Evolutionary conservation across 2,888 invertebrate genomes (phyloP).

Genomic region (Drosophila ustulata): DNA sequence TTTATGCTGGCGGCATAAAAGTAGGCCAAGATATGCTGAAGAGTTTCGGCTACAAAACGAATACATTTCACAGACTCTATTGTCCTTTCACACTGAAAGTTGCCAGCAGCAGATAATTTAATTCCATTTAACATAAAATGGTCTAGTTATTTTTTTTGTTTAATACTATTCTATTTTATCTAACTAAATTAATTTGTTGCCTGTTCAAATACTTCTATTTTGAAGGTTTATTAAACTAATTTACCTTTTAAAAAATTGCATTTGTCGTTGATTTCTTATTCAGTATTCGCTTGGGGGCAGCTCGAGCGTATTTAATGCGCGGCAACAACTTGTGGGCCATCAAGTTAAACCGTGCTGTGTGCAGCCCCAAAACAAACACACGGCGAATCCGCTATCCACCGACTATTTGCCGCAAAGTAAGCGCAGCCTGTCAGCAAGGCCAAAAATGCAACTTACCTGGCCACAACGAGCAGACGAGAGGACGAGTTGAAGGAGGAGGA

Average conservation of each 20-base stretch:
- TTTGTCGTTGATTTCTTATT: neutral
- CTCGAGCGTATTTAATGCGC: slow-evolving; percentile 3
- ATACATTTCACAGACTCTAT: neutral
- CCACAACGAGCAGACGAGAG: slow-evolving; percentile 6
- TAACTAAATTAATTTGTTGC: neutral
- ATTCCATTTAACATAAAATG: neutral
- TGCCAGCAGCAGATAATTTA: neutral
- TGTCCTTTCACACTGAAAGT: neutral
- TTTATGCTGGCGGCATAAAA: slow-evolving; percentile 9
- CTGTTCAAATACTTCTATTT: neutral
- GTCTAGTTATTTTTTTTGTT: too few species aligned
- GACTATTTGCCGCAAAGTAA: slow-evolving; percentile 35
- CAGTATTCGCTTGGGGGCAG: neutral
- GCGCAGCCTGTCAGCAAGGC: slow-evolving; percentile 37
- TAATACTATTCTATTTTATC: neutral
- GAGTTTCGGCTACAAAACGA: neutral
- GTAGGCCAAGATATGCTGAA: slow-evolving; percentile 2
- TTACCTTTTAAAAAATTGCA: neutral
- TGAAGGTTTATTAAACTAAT: neutral
- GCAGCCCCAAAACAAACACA: slow-evolving; percentile 31
- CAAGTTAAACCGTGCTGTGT: slow-evolving; percentile 9
- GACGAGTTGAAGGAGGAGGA: too few species aligned
- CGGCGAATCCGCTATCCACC: slow-evolving; percentile 3
- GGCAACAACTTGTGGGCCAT: slow-evolving; percentile 20
- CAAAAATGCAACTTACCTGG: slow-evolving; percentile 42